Evolutionary conservation across 2,797 vertebrate genomes (phyloP).

Genomic region (Carcharodon carcharias): DNA sequence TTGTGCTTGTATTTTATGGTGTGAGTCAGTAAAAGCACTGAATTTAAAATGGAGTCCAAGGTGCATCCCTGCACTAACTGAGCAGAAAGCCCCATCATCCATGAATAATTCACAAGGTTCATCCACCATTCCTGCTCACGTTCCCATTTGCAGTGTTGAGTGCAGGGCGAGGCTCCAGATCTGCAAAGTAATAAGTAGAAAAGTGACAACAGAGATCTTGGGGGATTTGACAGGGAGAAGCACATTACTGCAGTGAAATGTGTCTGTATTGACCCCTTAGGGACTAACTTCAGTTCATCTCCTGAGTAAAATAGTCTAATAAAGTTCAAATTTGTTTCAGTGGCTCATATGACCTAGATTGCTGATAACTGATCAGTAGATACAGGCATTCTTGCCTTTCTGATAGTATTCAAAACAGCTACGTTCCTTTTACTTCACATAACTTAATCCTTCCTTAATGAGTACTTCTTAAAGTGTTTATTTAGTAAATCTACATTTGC

Average conservation of each 20-base stretch:
- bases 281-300: background rate
- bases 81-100: background rate
- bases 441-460: background rate
- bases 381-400: background rate
- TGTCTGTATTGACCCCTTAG: background rate
- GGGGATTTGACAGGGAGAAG: slow-evolving; percentile 5
- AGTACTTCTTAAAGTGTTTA: background rate
- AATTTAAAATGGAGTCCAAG: background rate
- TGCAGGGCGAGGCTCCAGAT: background rate
- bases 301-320: background rate
- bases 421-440: background rate
- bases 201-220: background rate
- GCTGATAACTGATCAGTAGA: background rate
- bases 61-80: background rate
- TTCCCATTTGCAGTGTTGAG: background rate
- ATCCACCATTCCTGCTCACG: background rate
- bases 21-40: background rate
- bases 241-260: background rate
- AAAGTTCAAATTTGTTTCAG: background rate
- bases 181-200: background rate
- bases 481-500: too few species aligned
- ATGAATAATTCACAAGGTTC: slow-evolving; percentile 23
- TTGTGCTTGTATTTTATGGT: background rate
- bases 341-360: background rate
- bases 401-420: background rate